Conservation (phyloP, 2,888 invertebrate species). For the Rapana venosa region DNA sequence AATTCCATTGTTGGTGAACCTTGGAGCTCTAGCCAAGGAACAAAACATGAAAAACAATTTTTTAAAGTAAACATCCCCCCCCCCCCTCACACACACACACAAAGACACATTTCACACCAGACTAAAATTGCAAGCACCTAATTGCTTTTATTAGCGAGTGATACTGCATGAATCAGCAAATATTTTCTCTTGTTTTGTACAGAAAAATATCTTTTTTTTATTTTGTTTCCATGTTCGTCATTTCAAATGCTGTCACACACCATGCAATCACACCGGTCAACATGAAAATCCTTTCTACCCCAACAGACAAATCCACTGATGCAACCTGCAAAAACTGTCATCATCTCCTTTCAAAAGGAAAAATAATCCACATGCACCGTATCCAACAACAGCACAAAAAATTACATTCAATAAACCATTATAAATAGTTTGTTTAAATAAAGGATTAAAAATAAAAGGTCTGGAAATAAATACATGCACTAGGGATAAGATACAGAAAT, state of each 20-base stretch:
- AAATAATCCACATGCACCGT: not conserved
- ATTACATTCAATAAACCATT: not conserved
- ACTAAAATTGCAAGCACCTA: conserved; percentile 26
- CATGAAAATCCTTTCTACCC: not conserved
- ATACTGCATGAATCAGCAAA: conserved; percentile 36
- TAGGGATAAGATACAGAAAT: too few relatives aligned
- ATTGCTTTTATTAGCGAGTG: conserved; percentile 31
- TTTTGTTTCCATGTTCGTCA: conserved; percentile 4
- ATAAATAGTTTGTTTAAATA: too few relatives aligned
- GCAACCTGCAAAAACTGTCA: not conserved
- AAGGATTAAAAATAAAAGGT: too few relatives aligned
- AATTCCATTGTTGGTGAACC: too few relatives aligned
- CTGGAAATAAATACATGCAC: too few relatives aligned
- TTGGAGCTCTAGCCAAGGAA: too few relatives aligned
- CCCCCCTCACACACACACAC: too few relatives aligned
- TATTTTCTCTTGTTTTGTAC: conserved; percentile 22
- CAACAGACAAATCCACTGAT: not conserved
- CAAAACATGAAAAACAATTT: too few relatives aligned
- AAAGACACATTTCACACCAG: conserved; percentile 5
- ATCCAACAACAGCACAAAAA: not conserved
- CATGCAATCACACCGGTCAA: conserved; percentile 1
- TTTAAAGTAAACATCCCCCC: too few relatives aligned
- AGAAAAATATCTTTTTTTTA: conserved; percentile 28
- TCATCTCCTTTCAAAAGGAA: not conserved
- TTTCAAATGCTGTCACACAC: conserved; percentile 9